A percentile compares a stretch with the other conserved stretches of the same genome.
phyloP scores from a whole-genome alignment of 2,888 invertebrate genomes.

The Choristoneura rosaceana region DNA sequence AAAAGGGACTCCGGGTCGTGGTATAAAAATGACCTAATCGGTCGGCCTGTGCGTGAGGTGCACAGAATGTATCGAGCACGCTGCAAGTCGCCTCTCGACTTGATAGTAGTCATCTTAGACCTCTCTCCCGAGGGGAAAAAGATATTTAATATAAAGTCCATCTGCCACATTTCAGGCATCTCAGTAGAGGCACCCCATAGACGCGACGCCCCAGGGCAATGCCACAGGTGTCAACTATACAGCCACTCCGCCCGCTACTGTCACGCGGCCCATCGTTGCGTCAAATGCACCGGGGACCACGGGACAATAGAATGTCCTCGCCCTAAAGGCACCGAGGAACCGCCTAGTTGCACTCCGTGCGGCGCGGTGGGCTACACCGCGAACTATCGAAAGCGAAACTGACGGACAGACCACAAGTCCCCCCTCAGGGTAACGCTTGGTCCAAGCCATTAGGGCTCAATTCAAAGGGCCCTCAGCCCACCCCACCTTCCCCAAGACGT shows the following conservation, averaged over 20 bases:
- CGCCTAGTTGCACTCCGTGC: background rate
- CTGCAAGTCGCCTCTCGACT: background rate
- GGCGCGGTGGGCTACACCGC: background rate
- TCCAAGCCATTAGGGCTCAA: no score
- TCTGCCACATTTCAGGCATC: background rate
- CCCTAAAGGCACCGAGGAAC: background rate
- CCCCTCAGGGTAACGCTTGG: background rate
- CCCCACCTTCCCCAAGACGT: background rate
- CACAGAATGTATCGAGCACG: background rate
- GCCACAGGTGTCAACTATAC: background rate
- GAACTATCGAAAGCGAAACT: background rate
- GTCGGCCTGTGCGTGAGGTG: background rate
- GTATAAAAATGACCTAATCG: background rate
- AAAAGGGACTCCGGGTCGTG: background rate
- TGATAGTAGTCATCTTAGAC: background rate
- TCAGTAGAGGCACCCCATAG: background rate
- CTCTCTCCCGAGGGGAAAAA: conserved; percentile 3
- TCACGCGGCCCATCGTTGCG: background rate
- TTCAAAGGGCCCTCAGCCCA: background rate
- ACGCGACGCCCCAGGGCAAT: background rate
- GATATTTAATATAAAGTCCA: background rate
- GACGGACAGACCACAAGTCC: background rate
- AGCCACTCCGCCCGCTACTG: background rate
- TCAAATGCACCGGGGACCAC: background rate
- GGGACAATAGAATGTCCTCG: background rate